Percentiles rank a stretch among this genome's conserved stretches.
phyloP scores from a whole-genome alignment of 2,113 vertebrate species.

The Callospermophilus lateralis region DNA sequence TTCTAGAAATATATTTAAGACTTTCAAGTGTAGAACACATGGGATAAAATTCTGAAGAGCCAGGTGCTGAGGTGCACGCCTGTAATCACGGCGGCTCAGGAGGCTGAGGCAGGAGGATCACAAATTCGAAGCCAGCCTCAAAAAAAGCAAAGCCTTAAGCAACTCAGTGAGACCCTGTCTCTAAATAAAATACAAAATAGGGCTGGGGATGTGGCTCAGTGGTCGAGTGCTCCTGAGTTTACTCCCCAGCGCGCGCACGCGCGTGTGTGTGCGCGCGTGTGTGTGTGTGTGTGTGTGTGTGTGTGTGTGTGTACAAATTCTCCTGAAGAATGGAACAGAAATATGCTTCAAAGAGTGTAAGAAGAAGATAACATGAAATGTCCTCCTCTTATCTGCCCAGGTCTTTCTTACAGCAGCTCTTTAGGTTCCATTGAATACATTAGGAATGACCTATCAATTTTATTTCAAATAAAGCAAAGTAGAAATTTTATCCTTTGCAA shows the following conservation, averaged over 20 bases:
- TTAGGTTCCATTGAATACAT: neutral
- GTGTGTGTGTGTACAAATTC: no score
- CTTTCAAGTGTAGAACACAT: constrained; percentile 25
- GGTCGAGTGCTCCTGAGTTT: no score
- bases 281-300: no score
- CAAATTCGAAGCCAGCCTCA: no score
- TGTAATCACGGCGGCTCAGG: no score
- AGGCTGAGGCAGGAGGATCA: no score
- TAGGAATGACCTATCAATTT: neutral
- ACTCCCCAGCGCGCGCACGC: rapidly evolving
- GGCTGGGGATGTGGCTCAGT: no score
- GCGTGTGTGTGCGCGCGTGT: no score
- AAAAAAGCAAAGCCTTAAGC: no score
- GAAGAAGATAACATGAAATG: neutral
- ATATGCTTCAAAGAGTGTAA: constrained; percentile 34
- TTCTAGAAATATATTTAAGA: constrained; percentile 30
- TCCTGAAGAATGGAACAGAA: neutral
- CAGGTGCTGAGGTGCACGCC: no score
- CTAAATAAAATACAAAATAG: no score
- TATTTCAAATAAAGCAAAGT: constrained; percentile 57
- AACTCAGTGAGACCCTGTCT: no score
- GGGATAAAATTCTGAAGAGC: neutral
- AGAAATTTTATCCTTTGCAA: constrained; percentile 6
- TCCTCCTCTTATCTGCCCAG: neutral
- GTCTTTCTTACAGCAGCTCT: constrained; percentile 4